Evolutionary conservation across 2,797 vertebrate genomes (phyloP).

Genomic region (Sebastes taczanowskii): DNA sequence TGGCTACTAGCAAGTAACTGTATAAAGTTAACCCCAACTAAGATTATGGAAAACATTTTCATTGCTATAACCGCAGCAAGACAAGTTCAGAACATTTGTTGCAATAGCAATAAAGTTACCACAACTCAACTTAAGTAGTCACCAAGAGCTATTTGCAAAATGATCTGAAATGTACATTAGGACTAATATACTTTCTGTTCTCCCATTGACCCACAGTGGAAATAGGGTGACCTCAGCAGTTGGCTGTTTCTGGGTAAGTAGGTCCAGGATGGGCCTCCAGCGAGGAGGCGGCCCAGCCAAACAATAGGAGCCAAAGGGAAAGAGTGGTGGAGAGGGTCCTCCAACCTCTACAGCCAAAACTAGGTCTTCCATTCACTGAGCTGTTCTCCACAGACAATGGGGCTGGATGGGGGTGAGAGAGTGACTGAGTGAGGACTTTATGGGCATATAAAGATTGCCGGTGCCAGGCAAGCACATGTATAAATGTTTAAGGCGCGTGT

Average conservation of each 20-base stretch:
- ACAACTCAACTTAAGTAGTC: background rate
- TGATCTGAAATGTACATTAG: background rate
- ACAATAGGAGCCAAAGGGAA: slow-evolving; percentile 63
- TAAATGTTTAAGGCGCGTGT: slow-evolving; percentile 5
- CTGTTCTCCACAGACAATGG: slow-evolving; percentile 66
- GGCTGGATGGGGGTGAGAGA: slow-evolving; percentile 38
- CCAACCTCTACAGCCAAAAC: slow-evolving; percentile 62
- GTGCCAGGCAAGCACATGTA: slow-evolving; percentile 19
- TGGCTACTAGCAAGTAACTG: background rate
- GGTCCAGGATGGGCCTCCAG: slow-evolving; percentile 61
- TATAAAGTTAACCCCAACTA: background rate
- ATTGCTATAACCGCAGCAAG: background rate
- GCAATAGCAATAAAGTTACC: background rate
- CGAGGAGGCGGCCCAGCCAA: slow-evolving; percentile 54
- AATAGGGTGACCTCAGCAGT: slow-evolving; percentile 58
- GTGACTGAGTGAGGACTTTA: slow-evolving; percentile 24
- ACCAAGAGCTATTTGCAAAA: background rate
- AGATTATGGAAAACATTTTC: background rate
- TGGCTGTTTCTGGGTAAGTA: slow-evolving; percentile 63
- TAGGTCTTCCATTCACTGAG: slow-evolving; percentile 77
- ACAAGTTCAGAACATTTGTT: background rate
- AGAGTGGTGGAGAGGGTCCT: slow-evolving; percentile 59
- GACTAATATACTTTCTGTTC: background rate
- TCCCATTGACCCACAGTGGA: slow-evolving; percentile 42
- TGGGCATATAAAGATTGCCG: slow-evolving; percentile 3